Evolutionary conservation across 2,113 vertebrate species (phyloP).

Genomic region (Nanorana parkeri): DNA sequence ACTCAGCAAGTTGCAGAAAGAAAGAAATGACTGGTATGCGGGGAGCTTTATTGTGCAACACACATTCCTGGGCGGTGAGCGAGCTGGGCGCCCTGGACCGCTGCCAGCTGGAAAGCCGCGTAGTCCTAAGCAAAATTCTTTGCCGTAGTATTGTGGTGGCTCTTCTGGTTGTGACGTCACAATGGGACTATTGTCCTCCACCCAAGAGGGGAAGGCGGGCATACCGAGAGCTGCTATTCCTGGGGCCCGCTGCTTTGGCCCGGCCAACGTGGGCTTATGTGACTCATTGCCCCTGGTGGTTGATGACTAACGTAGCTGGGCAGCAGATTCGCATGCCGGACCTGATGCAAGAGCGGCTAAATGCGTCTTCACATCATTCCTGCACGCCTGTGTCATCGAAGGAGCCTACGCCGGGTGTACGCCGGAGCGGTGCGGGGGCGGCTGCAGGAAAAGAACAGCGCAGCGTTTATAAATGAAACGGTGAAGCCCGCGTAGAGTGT

Average conservation of each 20-base stretch:
- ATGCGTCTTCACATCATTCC: constrained; percentile 43
- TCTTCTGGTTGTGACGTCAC: background rate
- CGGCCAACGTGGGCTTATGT: background rate
- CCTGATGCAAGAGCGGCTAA: background rate
- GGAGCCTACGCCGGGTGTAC: background rate
- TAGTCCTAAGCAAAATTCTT: background rate
- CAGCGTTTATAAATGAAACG: background rate
- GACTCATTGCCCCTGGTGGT: background rate
- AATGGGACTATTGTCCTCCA: background rate
- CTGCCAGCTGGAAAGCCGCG: background rate
- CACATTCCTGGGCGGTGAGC: constrained; percentile 21
- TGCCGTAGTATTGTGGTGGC: background rate
- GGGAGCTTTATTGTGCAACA: background rate
- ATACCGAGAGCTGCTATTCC: background rate
- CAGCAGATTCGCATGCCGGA: constrained; percentile 6
- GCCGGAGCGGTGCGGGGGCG: background rate
- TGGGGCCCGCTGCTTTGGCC: background rate
- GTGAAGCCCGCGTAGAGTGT: too few species aligned
- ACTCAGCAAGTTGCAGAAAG: background rate
- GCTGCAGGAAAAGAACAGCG: background rate
- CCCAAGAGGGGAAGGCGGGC: background rate
- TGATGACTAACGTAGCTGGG: constrained; percentile 3
- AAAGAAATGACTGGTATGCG: constrained; percentile 21
- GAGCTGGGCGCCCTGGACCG: background rate
- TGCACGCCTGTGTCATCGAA: background rate